Evolutionary conservation across 1,140 invertebrate genomes (phyloP), one percentile per base, ranked within the genome.

Genomic region (Drosophila lowei): DNA sequence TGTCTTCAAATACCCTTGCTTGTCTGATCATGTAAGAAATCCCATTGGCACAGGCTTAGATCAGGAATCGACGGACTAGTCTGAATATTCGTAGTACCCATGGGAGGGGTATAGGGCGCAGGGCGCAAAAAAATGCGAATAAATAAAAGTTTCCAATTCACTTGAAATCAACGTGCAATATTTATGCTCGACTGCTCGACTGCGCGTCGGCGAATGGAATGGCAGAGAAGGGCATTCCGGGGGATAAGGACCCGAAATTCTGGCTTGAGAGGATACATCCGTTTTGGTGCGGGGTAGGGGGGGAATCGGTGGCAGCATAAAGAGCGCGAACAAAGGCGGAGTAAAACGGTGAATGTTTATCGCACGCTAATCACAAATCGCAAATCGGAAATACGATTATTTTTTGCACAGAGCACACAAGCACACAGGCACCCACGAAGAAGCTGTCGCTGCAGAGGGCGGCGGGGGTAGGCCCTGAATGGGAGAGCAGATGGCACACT

Each of bases 341-440:
- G 60, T 41, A 52, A 25, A 44, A 50, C 30, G 50, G 18, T 54
- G 66, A 78, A 71, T 84, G 77, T 71, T 79, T 85, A 80, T 85
- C 80, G 77, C 80, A 63, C 67, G 80, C 80, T 85, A 85, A 85
- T 85, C 80, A 85, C 80, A 85, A 83, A 78, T 81, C 74, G 64
- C 79, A 72, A 81, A 83, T 84, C 80, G 80, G 81, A 85, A 85
- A 85, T 85, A 67, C 77, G 80, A 85, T 85, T 85, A 85, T 79
- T 84, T 85, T 65, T 73, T 38, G 11, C 34, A 38, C 34, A 13
- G 34, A 38, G 34, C 34, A 56, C 74, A 79, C 61, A 72, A 42
- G 43, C 42, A 77, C 50, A 53, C 72, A 72, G 4, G 1, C 21
- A n/a, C n/a, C n/a, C n/a, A 18, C 18, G 1, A 18, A 46, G 16